Base-by-base conservation (phyloP, 2,113 vertebrate genomes). In the Passer domesticus region DNA sequence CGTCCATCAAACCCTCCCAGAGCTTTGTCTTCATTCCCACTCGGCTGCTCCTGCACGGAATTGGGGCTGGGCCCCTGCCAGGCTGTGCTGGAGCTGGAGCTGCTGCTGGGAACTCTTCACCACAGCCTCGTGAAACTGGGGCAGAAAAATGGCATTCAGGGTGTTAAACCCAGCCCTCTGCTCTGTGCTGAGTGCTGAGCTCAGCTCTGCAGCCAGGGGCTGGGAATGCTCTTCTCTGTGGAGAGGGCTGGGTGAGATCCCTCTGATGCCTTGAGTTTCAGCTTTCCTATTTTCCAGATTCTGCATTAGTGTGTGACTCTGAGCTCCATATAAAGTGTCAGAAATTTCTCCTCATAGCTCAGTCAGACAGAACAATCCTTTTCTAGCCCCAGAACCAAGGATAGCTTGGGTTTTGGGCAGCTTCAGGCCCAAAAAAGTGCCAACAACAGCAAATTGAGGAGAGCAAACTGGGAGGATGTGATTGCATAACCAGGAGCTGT, bases 11-110 rank as follows among this genome's bases (percentile, higher is more conserved):
- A 95, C 22, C 80, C 88, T 88, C 43, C 66, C 2, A 81, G 97
- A 87, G 81, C 97, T 98, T 97, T 92, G 91, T 98, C 97, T 96
- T 97, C 96, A 97, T 98, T 97, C 96, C 1, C 15, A 47, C 89
- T 35, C 50, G 63, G 96, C 95, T 93, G 85, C 81, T 95, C 66
- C 94, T 95, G 66, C 9, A n/a, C 1, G 75, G 95, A 74, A 33
- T 49, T 41, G 64, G 9, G 59, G 94, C 91, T 76, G 53, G 95
- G 90, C 50, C 59, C 49, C 91, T 89, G 88, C 95, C 94, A 83
- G 82, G 22, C 53, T 0, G 33, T 0, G 83, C 37, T 82, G 56
- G 53, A 43, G 56, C 93, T 83, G 28, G 75, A 81, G 50, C 68
- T 78, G 87, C 69, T 87, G 66, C 92, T 83, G 88, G 95, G 77